Base-by-base conservation (phyloP, 2,888 invertebrate species). In the Oegoconia quadripuncta region DNA sequence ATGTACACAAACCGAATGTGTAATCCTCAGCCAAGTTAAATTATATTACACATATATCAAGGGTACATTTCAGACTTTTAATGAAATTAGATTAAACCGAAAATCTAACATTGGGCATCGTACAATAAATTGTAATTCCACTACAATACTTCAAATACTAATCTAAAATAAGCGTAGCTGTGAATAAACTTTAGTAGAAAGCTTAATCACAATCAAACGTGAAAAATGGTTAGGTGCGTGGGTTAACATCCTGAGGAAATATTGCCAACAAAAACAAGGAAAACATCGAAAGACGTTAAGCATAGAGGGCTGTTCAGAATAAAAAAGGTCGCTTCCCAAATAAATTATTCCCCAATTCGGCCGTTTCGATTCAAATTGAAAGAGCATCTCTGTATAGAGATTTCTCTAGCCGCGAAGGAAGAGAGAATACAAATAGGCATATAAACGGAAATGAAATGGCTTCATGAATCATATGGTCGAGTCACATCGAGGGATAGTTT, bases 351-450 rank as follows among this genome's bases (percentile, higher is more conserved):
- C 72, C 72, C 74, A 70, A 81, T 78, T 77, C 82, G 74, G 70
- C 74, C 75, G 76, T 80, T 82, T 77, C 79, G 67, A 82, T 83
- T 83, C 77, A 78, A 83, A 84, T 81, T 79, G 82, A 81, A 81
- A 84, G 75, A 79, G 67, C 74, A 77, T 78, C 72, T 71, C 68
- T 73, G 69, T 77, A 80, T 77, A 78, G 71, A 81, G 76, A 80
- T 82, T 81, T 79, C 62, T 79, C 73, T 80, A 77, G 78, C 77
- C 78, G 64, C 76, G 68, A 67, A 68, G 62, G 72, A 75, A 73
- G 64, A 74, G 65, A 74, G 75, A 82, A 81, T 80, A 84, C 77
- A 79, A 81, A 81, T 82, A 78, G 77, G 67, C 74, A 71, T 69
- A 80, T 82, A 81, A 82, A 78, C 74, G 73, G 67, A 78, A 78